phyloP scores from a whole-genome alignment of 2,888 invertebrate genomes.

The Thymelicus sylvestris region DNA sequence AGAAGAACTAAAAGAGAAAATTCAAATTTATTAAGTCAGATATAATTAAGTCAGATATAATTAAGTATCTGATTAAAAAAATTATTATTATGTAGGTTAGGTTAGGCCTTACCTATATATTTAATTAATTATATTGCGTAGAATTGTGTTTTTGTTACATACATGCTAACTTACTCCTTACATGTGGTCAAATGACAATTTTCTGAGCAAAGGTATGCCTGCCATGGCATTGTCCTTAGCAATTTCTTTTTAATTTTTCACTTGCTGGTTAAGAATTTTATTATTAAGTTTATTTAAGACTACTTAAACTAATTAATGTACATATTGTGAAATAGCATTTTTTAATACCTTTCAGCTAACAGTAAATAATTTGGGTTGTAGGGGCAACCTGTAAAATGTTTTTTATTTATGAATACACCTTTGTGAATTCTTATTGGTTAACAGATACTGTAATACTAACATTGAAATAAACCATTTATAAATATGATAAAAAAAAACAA shows the following conservation, averaged over 20 bases:
- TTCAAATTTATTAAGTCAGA: too few species aligned
- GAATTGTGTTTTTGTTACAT: too few species aligned
- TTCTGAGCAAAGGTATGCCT: too few species aligned
- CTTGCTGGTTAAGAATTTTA: conserved; percentile 24
- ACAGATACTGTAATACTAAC: background rate
- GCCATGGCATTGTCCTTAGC: too few species aligned
- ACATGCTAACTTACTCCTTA: too few species aligned
- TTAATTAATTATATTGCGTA: too few species aligned
- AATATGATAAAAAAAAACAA: conserved; percentile 1
- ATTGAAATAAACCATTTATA: background rate
- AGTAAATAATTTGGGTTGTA: conserved; percentile 1
- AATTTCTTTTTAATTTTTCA: conserved; percentile 1
- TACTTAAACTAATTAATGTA: conserved; percentile 27
- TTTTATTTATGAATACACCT: background rate
- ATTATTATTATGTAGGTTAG: too few species aligned
- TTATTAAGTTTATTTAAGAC: conserved; percentile 24
- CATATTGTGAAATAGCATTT: conserved; percentile 21
- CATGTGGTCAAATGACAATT: too few species aligned
- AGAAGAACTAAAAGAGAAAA: too few species aligned
- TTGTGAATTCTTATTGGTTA: background rate
- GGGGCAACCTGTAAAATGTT: background rate
- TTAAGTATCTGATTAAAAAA: too few species aligned
- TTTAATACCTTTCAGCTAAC: conserved; percentile 13
- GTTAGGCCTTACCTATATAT: too few species aligned
- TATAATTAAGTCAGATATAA: too few species aligned